A percentile compares a stretch with the other conserved stretches of the same genome.
phyloP scores from a whole-genome alignment of 37 sponge, comb jelly and placozoan species.

The Eunapius fragilis region DNA sequence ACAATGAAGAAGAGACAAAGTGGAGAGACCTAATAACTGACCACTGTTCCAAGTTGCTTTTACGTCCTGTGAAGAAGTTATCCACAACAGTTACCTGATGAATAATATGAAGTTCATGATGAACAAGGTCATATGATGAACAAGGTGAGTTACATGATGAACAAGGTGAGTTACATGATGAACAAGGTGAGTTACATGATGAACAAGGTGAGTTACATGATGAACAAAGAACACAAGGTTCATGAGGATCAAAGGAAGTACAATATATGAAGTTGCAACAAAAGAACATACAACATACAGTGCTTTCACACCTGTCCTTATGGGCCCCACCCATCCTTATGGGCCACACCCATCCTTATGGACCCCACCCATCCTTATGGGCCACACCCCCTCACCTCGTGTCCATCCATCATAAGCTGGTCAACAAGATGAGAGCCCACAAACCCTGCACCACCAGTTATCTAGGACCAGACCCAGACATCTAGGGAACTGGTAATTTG shows the following conservation, averaged over 20 bases:
- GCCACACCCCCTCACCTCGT: conserved; percentile 59
- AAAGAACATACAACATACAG: too few relatives aligned
- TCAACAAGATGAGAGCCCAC: conserved; percentile 96
- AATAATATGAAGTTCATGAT: not conserved
- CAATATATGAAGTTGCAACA: too few relatives aligned
- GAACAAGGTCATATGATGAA: not conserved
- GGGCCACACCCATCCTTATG: not conserved
- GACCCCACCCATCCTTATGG: not conserved
- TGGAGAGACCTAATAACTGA: not conserved
- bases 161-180: not conserved
- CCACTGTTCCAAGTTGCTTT: conserved; percentile 88
- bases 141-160: too few relatives aligned
- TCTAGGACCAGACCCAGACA: conserved; percentile 12
- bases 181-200: conserved; percentile 25
- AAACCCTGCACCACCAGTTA: conserved; percentile 95
- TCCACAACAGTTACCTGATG: conserved; percentile 83
- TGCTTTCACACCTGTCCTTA: not conserved
- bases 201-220: too few relatives aligned
- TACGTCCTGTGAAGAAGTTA: conserved; percentile 94
- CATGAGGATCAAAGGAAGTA: not conserved
- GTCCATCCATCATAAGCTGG: conserved; percentile 77
- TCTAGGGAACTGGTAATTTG: not conserved
- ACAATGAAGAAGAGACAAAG: too few relatives aligned
- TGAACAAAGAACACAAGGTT: too few relatives aligned
- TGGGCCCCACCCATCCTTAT: not conserved